Evolutionary conservation across 2,113 vertebrate species (phyloP).

Genomic region (Podarcis muralis): DNA sequence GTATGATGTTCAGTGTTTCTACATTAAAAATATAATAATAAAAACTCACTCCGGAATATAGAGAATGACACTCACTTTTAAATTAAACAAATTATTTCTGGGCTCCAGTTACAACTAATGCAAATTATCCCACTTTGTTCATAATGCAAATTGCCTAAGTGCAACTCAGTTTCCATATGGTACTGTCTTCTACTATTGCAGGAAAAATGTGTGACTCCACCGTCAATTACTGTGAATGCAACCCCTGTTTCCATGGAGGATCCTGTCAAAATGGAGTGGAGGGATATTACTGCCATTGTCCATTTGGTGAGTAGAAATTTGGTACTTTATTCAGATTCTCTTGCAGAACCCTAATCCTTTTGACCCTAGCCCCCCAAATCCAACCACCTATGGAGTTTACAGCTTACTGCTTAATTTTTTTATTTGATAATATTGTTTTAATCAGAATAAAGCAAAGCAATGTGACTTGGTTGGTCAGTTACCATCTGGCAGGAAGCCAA

Average conservation of each 20-base stretch:
- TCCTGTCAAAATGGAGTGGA: slow-evolving; percentile 94
- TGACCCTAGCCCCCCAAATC: not conserved
- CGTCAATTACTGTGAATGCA: slow-evolving; percentile 97
- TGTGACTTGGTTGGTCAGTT: not conserved
- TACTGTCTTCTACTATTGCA: slow-evolving; percentile 49
- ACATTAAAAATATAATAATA: not conserved
- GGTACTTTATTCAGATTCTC: not conserved
- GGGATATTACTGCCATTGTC: slow-evolving; percentile 94
- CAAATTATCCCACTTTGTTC: not conserved
- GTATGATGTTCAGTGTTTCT: not conserved
- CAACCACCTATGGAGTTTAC: too few species aligned
- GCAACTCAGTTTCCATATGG: not conserved
- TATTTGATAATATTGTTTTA: too few species aligned
- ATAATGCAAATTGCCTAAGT: not conserved
- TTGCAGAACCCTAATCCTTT: not conserved
- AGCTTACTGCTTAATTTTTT: too few species aligned
- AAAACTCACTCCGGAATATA: not conserved
- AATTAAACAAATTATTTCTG: not conserved
- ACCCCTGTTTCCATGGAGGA: slow-evolving; percentile 97
- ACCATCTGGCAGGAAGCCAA: too few species aligned
- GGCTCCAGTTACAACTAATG: not conserved
- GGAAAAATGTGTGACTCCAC: slow-evolving; percentile 93
- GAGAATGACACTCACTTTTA: not conserved
- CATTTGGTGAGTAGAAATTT: slow-evolving; percentile 88
- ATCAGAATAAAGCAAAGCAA: not conserved